Evolutionary conservation across 92 coral and sea anemone species (phyloP), one percentile per base, ranked within the genome.

Genomic region (Palythoa heliodiscus): DNA sequence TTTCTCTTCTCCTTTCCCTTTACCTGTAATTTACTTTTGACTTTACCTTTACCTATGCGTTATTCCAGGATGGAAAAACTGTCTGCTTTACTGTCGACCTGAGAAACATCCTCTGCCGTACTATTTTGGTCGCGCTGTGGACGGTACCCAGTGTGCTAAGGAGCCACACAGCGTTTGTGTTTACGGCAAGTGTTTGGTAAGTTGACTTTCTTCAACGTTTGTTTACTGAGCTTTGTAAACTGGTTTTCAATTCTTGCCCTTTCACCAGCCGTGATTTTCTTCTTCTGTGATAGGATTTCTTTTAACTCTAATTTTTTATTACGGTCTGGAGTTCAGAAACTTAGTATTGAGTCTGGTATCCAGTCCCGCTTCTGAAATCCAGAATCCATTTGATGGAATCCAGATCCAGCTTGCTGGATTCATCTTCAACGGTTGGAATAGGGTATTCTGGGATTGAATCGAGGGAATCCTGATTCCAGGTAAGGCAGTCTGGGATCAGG

Each of bases 101-200:
- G 73, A 88, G 60, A 91, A 92, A 52, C 92, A 87, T 15, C 86
- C 91, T 25, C 77, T 88, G 22, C 76, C 82, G 15, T 88, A 83
- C 38, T 94, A 88, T 74, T 92, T 94, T 86, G 98, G 98, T 70
- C 92, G 90, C 25, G 95, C 86, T 38, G 61, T 66, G 19, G 98
- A 94, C 82, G 98, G 98, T 24, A 94, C 98, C 8, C 88, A 87
- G 83, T 94, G 98, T 66, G 83, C 87, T 17, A 83, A 90, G 37
- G 91, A 87, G 53, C 98, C 93, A 0, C 73, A 88, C 83, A 91
- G 98, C 12, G 91, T 94, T 37, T 94, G 98, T 73, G 91, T 94
- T 0, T 86, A 76, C 14, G 98, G 93, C 14, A 73, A 86, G 23
- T 94, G 98, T 69, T 76, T 57, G 95, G 98, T 94, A 82, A 52